A percentile compares a stretch with the other conserved stretches of the same genome.
These are phyloP conservation scores for Phoeniculus purpureus DNA, from an alignment of 2,797 vertebrate genomes.

Conservation along the genomic window DNA sequence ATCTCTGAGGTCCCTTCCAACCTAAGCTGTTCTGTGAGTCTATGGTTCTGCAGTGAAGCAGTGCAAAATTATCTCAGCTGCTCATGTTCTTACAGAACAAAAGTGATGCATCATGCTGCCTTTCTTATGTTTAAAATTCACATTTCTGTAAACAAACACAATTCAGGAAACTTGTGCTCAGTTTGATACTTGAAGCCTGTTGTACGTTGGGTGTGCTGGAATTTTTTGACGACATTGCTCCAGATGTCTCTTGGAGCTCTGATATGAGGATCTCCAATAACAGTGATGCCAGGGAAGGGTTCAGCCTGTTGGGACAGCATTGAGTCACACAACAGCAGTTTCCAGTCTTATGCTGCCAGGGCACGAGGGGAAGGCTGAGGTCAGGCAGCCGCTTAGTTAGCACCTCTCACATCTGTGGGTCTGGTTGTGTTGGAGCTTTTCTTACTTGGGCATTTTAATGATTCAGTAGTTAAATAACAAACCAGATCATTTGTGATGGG, in stretches of 20 bases:
- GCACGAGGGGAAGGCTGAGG: fast-evolving
- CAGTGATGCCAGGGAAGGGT: background rate
- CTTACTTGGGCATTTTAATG: background rate
- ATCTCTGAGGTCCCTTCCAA: no score
- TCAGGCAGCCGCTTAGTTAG: background rate
- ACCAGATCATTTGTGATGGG: background rate
- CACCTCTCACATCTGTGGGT: background rate
- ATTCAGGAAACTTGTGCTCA: fast-evolving
- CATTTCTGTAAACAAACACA: background rate
- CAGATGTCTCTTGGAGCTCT: background rate
- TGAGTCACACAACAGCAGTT: fast-evolving
- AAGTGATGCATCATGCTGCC: no score
- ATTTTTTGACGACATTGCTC: fast-evolving
- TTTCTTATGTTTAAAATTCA: background rate
- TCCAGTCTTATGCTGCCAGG: background rate
- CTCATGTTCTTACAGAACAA: background rate
- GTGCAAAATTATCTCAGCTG: no score
- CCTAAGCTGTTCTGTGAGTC: no score
- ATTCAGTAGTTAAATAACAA: background rate
- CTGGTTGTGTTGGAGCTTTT: background rate
- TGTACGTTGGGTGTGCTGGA: no score
- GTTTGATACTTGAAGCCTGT: background rate
- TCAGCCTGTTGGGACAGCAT: fast-evolving
- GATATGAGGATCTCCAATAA: background rate
- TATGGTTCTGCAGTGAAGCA: no score